Evolutionary conservation across 1,140 invertebrate species (phyloP), one percentile per base, ranked within the genome.

Genomic region (Dendroctonus valens): DNA sequence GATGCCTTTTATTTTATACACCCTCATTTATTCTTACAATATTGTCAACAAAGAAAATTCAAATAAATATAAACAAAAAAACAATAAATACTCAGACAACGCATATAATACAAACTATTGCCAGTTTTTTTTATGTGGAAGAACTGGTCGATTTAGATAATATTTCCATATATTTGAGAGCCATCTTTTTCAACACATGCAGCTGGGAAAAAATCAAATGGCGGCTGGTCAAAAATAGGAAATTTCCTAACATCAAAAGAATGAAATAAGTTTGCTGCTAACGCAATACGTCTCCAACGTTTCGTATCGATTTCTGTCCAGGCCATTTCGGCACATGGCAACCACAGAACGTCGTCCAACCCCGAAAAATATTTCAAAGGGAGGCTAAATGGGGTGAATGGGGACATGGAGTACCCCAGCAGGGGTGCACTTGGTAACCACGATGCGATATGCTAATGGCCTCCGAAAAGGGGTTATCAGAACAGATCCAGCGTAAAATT

Each of bases 251-350:
- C 26, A 26, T 26, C 37, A 54, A 54, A 54, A 53, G 41, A 63
- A 54, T 51, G 41, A 63, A 63, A 61, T 41, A 62, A 53, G n/a
- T 41, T 48, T 44, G 40, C 46, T 65, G 46, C 39, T 50, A 42
- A 8, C 53, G n/a, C 42, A 15, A 44, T 46, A 49, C 12, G 12
- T 46, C 54, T 58, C 53, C 64, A 57, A 52, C 55, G 48, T 42
- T 50, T 42, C 41, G 65, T 67, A 67, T 67, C 65, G 65, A 67
- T 67, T 67, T 67, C 65, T 46, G 14, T 40, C 41, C 53, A 59
- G 57, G 65, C 65, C 65, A 67, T 67, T 67, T 67, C 50, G 65
- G 65, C 57, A 67, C 65, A 67, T 67, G 55, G 65, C 65, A 67
- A 67, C 65, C 65, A 60, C 65, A 67, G 58, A 60, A 65, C 46